These are phyloP conservation scores for Caiman crocodilus DNA, from an alignment of 2,797 vertebrate genomes.

Conservation along the genomic window DNA sequence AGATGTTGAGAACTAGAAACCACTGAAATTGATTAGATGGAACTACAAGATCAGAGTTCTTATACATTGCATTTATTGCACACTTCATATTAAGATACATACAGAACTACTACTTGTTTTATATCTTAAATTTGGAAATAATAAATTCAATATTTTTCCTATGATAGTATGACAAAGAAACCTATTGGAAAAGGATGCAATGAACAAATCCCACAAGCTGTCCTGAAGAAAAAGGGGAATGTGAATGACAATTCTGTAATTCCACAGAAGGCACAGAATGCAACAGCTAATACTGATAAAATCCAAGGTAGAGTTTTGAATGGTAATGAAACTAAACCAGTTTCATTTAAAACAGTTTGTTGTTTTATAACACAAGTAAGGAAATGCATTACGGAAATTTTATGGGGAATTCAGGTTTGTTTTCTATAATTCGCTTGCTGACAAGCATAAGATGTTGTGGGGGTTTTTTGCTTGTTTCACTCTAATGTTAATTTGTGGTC, in stretches of 20 bases:
- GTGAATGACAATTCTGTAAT: slow-evolving; percentile 68
- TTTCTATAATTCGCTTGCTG: slow-evolving; percentile 20
- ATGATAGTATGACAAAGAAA: slow-evolving; percentile 86
- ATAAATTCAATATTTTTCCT: slow-evolving; percentile 43
- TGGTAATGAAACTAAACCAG: not conserved
- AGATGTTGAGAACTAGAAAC: not conserved
- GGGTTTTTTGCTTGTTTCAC: not conserved
- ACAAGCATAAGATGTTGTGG: not conserved
- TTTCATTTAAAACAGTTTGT: slow-evolving; percentile 2
- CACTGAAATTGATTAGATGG: not conserved
- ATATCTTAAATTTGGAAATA: slow-evolving; percentile 30
- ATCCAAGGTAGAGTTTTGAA: slow-evolving; percentile 84
- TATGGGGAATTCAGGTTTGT: not conserved
- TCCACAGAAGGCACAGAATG: slow-evolving; percentile 85
- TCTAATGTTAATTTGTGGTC: not conserved
- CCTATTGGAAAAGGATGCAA: slow-evolving; percentile 77
- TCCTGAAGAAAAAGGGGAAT: slow-evolving; percentile 82
- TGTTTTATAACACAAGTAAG: not conserved
- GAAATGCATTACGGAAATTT: not conserved
- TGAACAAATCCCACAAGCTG: slow-evolving; percentile 79
- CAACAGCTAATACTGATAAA: slow-evolving; percentile 77
- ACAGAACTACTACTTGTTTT: not conserved
- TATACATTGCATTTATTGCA: not conserved
- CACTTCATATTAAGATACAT: not conserved
- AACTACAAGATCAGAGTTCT: not conserved